Evolutionary conservation across 2,797 vertebrate genomes (phyloP), one percentile per base, ranked within the genome.

Genomic region (Adrianichthys oophorus): DNA sequence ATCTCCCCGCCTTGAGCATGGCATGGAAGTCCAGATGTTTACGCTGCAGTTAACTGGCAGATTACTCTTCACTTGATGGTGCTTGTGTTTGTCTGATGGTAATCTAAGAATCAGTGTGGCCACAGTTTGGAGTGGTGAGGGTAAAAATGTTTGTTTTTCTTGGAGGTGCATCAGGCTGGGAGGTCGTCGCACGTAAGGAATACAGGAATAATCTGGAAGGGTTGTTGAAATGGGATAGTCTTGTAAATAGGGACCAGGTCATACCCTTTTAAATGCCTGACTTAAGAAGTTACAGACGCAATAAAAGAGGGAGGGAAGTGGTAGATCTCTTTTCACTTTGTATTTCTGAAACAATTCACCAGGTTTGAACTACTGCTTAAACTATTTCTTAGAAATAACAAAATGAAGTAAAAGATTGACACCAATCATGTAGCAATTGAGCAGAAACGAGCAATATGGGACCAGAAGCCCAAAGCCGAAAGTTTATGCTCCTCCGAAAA

Each of bases 251-350:
- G 76, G 52, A 83, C 54, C n/a, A 86, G 88, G 86, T 92, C 88
- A 40, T 80, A 80, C 65, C 87, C 89, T 85, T 89, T 89, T 85
- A 84, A 87, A 90, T 89, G 87, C 81, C 86, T 70, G 66, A 61
- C 62, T 85, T 83, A 88, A 92, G 84, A 90, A 87, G 82, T 91
- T 90, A 84, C 90, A 92, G 81, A 82, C 67, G 43, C 54, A 52
- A 63, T 55, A 62, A 56, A 37, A 80, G 41, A 65, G 44, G 73
- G 53, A 65, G 72, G 58, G 54, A 51, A 18, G 48, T 47, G 62
- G 55, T 18, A 41, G 65, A 55, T 64, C 61, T 65, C 59, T 62
- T 70, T 80, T 26, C 24, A 4, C 24, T 26, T 80, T 70, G 60
- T 79, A 60, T 76, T 76, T 72, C 58, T 47, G 24, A 14, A 68